phyloP scores from a whole-genome alignment of 2,113 vertebrate genomes.

The Elephas maximus region DNA sequence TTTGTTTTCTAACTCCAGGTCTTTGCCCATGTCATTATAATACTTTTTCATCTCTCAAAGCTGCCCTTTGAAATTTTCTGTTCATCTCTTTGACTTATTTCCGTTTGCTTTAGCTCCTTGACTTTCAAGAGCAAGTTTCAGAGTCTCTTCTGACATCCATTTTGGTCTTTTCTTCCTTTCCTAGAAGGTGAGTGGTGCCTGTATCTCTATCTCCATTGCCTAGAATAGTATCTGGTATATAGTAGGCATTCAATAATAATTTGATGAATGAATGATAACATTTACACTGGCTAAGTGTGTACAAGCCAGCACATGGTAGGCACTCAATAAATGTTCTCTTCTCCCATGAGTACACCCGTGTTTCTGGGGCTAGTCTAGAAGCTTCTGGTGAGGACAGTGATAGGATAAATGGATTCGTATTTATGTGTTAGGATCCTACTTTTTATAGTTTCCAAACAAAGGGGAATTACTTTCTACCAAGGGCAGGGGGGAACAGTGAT shows the following conservation, averaged over 20 bases:
- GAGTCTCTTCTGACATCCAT: no score
- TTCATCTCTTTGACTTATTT: no score
- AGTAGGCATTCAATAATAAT: slow-evolving; percentile 3
- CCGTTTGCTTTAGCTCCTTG: no score
- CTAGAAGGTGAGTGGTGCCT: not conserved
- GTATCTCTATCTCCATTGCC: not conserved
- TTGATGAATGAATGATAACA: slow-evolving; percentile 5
- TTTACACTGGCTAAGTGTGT: not conserved
- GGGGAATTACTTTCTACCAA: slow-evolving; percentile 36
- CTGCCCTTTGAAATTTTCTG: no score
- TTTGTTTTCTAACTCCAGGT: no score
- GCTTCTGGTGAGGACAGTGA: slow-evolving; percentile 12
- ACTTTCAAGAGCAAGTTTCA: no score
- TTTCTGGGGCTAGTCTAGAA: slow-evolving; percentile 37
- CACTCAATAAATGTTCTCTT: not conserved
- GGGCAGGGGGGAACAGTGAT: not conserved
- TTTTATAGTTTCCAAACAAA: slow-evolving; percentile 44
- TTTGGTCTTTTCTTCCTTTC: no score
- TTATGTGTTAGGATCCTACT: slow-evolving; percentile 9
- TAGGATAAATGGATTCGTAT: slow-evolving; percentile 35
- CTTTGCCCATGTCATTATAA: no score
- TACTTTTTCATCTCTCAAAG: no score
- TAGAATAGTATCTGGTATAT: not conserved
- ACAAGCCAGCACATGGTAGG: not conserved
- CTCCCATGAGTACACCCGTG: not conserved